Conservation (phyloP, 2,113 vertebrate species). For the Callipepla californica region DNA sequence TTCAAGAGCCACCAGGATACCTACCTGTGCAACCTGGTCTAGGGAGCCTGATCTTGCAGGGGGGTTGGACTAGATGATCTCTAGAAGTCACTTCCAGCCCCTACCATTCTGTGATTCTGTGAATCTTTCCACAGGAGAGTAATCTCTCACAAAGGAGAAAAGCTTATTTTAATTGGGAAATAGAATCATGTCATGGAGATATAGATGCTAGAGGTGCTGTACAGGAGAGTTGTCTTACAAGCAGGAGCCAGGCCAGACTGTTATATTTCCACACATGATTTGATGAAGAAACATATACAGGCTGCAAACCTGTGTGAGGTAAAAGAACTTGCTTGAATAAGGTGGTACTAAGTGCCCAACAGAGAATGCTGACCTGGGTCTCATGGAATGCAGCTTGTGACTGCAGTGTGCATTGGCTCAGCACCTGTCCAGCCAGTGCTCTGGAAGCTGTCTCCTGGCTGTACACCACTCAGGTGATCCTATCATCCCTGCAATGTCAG, state of each 20-base stretch:
- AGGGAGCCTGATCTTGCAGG: too few species aligned
- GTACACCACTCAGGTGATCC: background rate
- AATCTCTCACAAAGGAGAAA: background rate
- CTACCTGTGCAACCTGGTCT: too few species aligned
- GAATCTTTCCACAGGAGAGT: too few species aligned
- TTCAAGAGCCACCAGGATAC: too few species aligned
- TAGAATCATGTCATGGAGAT: background rate
- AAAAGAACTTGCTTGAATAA: background rate
- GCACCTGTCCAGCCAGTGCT: background rate
- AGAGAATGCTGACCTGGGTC: background rate
- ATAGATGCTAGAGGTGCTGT: background rate
- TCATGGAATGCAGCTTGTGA: background rate
- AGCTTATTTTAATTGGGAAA: background rate
- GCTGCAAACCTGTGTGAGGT: background rate
- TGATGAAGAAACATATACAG: background rate
- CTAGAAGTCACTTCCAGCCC: too few species aligned
- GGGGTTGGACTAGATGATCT: too few species aligned
- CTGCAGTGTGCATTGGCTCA: background rate
- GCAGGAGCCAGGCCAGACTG: background rate
- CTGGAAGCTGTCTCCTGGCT: background rate
- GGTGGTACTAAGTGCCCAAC: rapidly evolving
- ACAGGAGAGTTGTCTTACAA: background rate
- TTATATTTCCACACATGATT: background rate
- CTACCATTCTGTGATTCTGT: too few species aligned
- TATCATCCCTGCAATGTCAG: background rate